Conservation (phyloP, 1,140 invertebrate species). For the Nylanderia fulva region DNA sequence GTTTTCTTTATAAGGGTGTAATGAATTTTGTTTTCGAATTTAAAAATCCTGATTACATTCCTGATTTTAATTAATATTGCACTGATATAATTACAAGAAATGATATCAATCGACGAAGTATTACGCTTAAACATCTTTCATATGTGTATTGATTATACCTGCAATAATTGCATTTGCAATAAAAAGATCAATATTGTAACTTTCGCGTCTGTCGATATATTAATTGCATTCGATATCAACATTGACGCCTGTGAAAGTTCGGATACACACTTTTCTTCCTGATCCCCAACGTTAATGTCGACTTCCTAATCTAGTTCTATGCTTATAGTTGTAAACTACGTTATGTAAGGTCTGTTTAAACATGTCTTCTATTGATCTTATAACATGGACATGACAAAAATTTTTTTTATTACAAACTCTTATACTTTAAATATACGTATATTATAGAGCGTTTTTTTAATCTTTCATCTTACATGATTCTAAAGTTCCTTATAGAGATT, state of each 20-base stretch:
- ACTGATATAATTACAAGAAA: too few relatives aligned
- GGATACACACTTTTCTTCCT: slow-evolving; percentile 51
- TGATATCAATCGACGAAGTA: background rate
- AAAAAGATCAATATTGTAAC: slow-evolving; percentile 22
- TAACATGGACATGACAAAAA: background rate
- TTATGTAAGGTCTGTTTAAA: background rate
- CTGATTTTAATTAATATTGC: background rate
- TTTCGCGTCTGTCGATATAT: background rate
- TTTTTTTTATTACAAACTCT: background rate
- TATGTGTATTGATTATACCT: background rate
- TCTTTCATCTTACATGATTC: background rate
- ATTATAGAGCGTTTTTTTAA: background rate
- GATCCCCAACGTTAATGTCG: background rate
- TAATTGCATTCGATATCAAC: slow-evolving; percentile 7
- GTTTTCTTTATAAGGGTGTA: background rate
- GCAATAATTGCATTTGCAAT: background rate
- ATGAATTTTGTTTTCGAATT: background rate
- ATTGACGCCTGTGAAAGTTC: slow-evolving; percentile 36
- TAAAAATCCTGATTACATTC: background rate
- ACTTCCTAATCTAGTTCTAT: slow-evolving; percentile 9
- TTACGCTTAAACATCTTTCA: background rate
- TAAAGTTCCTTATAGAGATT: background rate
- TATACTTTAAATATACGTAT: background rate
- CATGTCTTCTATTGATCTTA: background rate
- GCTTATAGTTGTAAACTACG: background rate